Conservation (phyloP, 2,113 vertebrate species). For the Neodontobutis hainanensis region DNA sequence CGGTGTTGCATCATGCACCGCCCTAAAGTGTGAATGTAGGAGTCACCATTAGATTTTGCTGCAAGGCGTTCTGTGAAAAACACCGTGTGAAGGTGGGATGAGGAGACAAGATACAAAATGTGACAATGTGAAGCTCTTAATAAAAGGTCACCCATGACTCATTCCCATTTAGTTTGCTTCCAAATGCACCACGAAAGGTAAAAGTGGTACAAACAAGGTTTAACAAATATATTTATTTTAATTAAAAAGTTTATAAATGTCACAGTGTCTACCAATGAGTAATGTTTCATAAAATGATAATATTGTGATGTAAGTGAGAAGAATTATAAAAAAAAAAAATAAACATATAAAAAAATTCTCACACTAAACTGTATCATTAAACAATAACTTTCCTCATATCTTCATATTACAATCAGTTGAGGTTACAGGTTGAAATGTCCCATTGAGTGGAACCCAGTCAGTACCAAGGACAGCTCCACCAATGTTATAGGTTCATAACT, state of each 20-base stretch:
- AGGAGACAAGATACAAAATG: neutral
- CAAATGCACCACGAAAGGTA: neutral
- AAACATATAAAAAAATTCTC: no score
- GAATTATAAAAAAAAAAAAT: no score
- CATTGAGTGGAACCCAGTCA: neutral
- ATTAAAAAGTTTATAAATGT: neutral
- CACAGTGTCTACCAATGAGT: no score
- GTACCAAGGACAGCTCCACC: neutral
- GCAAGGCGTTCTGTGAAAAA: no score
- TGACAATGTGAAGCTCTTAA: neutral
- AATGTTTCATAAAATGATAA: no score
- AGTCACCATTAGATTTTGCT: neutral
- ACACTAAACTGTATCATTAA: no score
- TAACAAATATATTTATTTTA: neutral
- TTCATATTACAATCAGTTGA: no score
- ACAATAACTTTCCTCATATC: no score
- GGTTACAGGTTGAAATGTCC: no score
- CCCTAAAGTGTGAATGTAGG: slow-evolving; percentile 8
- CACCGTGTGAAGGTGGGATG: neutral
- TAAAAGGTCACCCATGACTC: slow-evolving; percentile 3
- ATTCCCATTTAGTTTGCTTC: neutral
- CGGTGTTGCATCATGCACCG: slow-evolving; percentile 7
- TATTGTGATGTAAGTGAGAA: no score
- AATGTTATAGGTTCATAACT: slow-evolving; percentile 1
- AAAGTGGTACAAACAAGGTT: neutral